Evolutionary conservation across 2,113 vertebrate genomes (phyloP), one percentile per base, ranked within the genome.

Genomic region (Pollachius pollachius): DNA sequence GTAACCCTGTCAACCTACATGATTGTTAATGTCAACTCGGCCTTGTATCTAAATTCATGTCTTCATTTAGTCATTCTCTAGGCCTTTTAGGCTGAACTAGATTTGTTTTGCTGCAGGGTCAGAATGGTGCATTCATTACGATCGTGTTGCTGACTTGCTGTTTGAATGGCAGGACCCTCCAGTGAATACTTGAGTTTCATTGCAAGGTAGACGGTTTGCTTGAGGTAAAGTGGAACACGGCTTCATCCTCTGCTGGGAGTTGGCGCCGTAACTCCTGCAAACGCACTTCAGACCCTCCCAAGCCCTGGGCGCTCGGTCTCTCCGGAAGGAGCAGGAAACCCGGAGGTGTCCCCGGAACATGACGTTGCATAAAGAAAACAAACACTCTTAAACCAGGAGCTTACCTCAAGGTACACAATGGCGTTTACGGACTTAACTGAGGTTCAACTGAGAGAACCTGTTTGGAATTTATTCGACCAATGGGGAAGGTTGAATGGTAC

Each of bases 201-300:
- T 66, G 73, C 67, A 3, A 78, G 70, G 52, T 69, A 78, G 82
- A 75, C 65, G 76, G 74, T 64, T 81, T 81, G 62, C 76, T 64
- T 77, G 60, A 58, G 12, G 76, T 70, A 72, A 65, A 81, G 72
- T 56, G 64, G 66, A 72, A 71, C 78, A 72, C 65, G 52, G 52
- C 19, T 13, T 54, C 15, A 19, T 70, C 72, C 75, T 77, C 75
- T 71, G 66, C 56, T 69, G 73, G 79, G 70, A 84, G 52, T 34
- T 34, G 70, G 23, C 4, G 30, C 30, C 41, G 41, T 48, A 48
- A 2, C 41, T 48, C 41, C 2, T 48, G 11, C 11, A 48, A 48
- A 48, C 41, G 41, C 9, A 48, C 9, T 48, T 48, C 12, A 34
- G 30, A 2, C 30, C 30, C 30, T 34, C 30, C 6, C 6, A 5